A percentile compares a stretch with the other conserved stretches of the same genome.
Evolutionary conservation across 92 coral and sea anemone species (phyloP).

Genomic region (Palythoa grandis): DNA sequence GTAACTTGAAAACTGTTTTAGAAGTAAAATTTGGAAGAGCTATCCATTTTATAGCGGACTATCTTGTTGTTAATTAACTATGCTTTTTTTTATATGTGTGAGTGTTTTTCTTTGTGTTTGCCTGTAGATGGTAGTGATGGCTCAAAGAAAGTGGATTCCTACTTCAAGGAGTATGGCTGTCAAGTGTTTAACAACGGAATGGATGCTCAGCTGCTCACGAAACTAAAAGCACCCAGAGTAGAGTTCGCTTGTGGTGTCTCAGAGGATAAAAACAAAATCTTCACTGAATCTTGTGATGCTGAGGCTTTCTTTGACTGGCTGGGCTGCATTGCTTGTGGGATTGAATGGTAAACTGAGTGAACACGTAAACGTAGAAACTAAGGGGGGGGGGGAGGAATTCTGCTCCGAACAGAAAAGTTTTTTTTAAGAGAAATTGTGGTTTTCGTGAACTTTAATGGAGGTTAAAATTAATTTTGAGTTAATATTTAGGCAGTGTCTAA

Average conservation of each 20-base stretch:
- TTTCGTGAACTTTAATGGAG: too few relatives aligned
- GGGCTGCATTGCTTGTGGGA: constrained; percentile 84
- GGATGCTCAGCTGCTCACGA: constrained; percentile 17
- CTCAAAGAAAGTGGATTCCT: constrained; percentile 54
- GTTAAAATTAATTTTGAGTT: too few relatives aligned
- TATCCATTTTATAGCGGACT: too few relatives aligned
- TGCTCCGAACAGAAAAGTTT: too few relatives aligned
- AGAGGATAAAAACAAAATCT: constrained; percentile 42
- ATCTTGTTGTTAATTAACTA: too few relatives aligned
- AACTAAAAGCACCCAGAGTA: constrained; percentile 59
- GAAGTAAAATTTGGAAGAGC: too few relatives aligned
- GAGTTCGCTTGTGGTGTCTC: constrained; percentile 48
- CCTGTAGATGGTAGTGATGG: constrained; percentile 50
- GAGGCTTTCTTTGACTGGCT: constrained; percentile 92
- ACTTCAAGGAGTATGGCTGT: constrained; percentile 59
- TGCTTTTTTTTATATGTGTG: too few relatives aligned
- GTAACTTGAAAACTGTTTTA: too few relatives aligned
- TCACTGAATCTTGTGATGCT: constrained; percentile 61
- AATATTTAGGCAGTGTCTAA: too few relatives aligned
- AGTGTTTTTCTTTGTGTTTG: not conserved
- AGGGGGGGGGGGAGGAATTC: too few relatives aligned
- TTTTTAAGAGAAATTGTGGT: too few relatives aligned
- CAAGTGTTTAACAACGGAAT: constrained; percentile 48
- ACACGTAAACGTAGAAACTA: too few relatives aligned
- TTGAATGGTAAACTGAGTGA: constrained; percentile 81